These are phyloP conservation scores for Caerostris extrusa DNA, from an alignment of 1,140 invertebrate genomes.

Conservation along the genomic window DNA sequence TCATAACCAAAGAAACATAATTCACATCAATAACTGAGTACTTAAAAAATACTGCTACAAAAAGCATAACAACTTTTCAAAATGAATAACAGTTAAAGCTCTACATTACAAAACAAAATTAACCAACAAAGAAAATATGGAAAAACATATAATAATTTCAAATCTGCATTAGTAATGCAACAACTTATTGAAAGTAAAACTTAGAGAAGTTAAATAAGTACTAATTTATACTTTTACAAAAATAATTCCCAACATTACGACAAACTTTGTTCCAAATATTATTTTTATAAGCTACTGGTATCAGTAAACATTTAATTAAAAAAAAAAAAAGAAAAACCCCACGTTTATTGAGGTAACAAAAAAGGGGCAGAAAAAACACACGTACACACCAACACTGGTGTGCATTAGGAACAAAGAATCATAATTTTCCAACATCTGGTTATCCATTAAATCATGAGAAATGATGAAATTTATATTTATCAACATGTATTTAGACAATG, in stretches of 20 bases:
- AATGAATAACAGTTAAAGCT: neutral
- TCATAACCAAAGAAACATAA: neutral
- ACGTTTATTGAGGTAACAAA: neutral
- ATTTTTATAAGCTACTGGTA: neutral
- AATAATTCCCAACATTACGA: neutral
- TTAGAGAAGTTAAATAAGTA: neutral
- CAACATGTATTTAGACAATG: conserved; percentile 40
- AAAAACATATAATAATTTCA: neutral
- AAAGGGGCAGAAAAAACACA: neutral
- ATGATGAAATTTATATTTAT: neutral
- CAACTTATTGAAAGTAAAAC: neutral
- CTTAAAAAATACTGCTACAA: neutral
- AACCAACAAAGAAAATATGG: neutral
- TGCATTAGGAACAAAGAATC: conserved; percentile 72
- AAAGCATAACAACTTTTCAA: neutral
- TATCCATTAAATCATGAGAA: conserved; percentile 44
- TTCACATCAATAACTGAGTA: neutral
- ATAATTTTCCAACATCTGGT: conserved; percentile 12
- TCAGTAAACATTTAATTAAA: neutral
- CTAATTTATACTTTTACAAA: neutral
- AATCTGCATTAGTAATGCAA: conserved; percentile 17
- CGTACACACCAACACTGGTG: neutral
- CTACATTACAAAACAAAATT: neutral
- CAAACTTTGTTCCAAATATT: conserved; percentile 9
- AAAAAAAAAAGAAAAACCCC: neutral